Evolutionary conservation across 2,888 invertebrate species (phyloP).

Genomic region (Ormyrus rosae): DNA sequence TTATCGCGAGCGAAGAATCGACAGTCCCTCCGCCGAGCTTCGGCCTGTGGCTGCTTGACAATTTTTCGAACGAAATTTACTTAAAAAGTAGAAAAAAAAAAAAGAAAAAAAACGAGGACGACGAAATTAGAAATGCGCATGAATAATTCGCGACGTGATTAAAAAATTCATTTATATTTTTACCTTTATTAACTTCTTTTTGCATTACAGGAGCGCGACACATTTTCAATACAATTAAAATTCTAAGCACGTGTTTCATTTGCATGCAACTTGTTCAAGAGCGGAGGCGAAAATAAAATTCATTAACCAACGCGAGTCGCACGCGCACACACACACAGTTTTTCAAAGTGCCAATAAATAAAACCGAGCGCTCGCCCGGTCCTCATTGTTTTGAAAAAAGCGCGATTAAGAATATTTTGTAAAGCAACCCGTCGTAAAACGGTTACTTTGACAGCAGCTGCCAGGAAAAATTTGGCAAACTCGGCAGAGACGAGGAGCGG

Average conservation of each 20-base stretch:
- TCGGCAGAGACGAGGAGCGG: constrained; percentile 30
- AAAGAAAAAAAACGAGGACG: background rate
- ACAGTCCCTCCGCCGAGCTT: background rate
- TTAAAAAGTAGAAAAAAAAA: constrained; percentile 4
- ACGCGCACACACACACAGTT: too few relatives aligned
- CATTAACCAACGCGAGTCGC: constrained; percentile 26
- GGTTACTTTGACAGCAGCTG: constrained; percentile 36
- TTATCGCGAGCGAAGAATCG: constrained; percentile 4
- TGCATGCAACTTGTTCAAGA: constrained; percentile 47
- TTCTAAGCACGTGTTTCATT: constrained; percentile 55
- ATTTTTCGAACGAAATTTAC: background rate
- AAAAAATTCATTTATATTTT: constrained; percentile 48
- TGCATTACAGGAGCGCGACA: constrained; percentile 34
- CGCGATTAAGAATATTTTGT: constrained; percentile 29
- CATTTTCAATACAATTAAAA: constrained; percentile 54
- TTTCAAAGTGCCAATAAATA: background rate
- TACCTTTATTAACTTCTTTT: constrained; percentile 4
- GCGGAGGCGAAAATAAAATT: constrained; percentile 43
- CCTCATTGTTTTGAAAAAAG: constrained; percentile 13
- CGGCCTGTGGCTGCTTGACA: background rate
- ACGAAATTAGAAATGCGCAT: constrained; percentile 20
- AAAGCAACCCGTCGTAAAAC: constrained; percentile 29
- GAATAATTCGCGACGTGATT: constrained; percentile 27
- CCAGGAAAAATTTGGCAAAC: constrained; percentile 46
- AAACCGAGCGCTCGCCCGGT: background rate